These are phyloP conservation scores for Stenodera caucasica DNA, from an alignment of 2,888 invertebrate genomes.

Conservation along the genomic window DNA sequence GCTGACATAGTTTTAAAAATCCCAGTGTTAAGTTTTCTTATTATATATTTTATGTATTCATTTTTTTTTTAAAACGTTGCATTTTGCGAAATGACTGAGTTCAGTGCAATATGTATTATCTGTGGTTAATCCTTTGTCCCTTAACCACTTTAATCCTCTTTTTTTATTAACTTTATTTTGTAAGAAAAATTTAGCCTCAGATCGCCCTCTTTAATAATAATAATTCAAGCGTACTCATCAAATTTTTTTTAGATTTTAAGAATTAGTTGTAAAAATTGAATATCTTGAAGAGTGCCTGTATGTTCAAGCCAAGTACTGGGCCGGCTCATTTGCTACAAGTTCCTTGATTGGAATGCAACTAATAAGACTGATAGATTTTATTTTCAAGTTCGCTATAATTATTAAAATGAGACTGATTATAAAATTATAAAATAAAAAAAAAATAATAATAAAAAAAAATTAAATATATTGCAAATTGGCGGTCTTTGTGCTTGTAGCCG, in stretches of 20 bases:
- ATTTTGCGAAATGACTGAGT: conserved; percentile 50
- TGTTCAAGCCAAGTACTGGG: conserved; percentile 40
- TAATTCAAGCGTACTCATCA: conserved; percentile 25
- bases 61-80: conserved; percentile 36
- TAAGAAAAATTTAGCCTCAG: background rate
- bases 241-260: conserved; percentile 27
- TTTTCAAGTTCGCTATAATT: conserved; percentile 36
- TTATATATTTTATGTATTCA: conserved; percentile 53
- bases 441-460: background rate
- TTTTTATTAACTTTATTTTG: too few species aligned
- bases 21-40: conserved; percentile 56
- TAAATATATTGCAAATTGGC: conserved; percentile 23
- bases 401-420: conserved; percentile 24
- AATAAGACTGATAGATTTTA: conserved; percentile 55
- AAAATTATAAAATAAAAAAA: conserved; percentile 7
- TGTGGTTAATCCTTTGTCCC: conserved; percentile 53
- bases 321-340: conserved; percentile 52
- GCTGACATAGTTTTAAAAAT: conserved; percentile 52
- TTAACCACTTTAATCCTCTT: conserved; percentile 22
- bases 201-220: background rate
- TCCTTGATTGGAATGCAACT: conserved; percentile 51
- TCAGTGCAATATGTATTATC: conserved; percentile 57
- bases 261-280: conserved; percentile 27
- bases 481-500: conserved; percentile 42
- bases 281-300: conserved; percentile 50